phyloP scores from a whole-genome alignment of 2,888 invertebrate species.

The Tethea ocularis region DNA sequence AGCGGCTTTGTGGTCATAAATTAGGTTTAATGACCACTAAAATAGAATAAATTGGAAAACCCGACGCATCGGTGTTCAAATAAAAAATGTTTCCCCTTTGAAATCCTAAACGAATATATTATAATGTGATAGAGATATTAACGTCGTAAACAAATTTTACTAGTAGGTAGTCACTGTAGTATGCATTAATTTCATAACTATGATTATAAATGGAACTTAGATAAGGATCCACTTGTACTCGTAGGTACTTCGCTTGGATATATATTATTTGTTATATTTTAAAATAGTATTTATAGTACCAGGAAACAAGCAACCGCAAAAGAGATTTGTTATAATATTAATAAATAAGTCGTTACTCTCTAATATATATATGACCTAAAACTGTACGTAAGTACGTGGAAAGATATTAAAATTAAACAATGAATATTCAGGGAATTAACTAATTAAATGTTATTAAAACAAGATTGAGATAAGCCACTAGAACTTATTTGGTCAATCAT shows the following conservation, averaged over 20 bases:
- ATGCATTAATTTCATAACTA: background rate
- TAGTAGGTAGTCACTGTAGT: constrained; percentile 2
- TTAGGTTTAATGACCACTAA: constrained; percentile 61
- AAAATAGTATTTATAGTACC: too few species aligned
- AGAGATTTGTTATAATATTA: background rate
- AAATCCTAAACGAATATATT: constrained; percentile 31
- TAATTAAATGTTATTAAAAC: constrained; percentile 42
- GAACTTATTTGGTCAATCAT: constrained; percentile 48
- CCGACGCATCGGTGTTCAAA: constrained; percentile 42
- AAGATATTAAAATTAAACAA: too few species aligned
- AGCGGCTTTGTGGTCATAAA: constrained; percentile 50
- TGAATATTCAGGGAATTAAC: constrained; percentile 29
- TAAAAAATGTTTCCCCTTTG: constrained; percentile 33
- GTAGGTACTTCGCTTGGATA: background rate
- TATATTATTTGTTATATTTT: too few species aligned
- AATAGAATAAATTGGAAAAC: constrained; percentile 59
- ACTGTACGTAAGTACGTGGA: too few species aligned
- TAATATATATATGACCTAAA: background rate
- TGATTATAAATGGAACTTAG: background rate
- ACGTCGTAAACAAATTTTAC: constrained; percentile 32
- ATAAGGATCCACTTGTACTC: too few species aligned
- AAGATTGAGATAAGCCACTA: constrained; percentile 52
- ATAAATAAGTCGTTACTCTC: background rate
- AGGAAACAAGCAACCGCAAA: too few species aligned
- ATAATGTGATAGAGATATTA: constrained; percentile 37